A percentile compares a stretch with the other conserved stretches of the same genome.
These are phyloP conservation scores for Entelurus aequoreus DNA, from an alignment of 2,113 vertebrate genomes.

Conservation along the genomic window DNA sequence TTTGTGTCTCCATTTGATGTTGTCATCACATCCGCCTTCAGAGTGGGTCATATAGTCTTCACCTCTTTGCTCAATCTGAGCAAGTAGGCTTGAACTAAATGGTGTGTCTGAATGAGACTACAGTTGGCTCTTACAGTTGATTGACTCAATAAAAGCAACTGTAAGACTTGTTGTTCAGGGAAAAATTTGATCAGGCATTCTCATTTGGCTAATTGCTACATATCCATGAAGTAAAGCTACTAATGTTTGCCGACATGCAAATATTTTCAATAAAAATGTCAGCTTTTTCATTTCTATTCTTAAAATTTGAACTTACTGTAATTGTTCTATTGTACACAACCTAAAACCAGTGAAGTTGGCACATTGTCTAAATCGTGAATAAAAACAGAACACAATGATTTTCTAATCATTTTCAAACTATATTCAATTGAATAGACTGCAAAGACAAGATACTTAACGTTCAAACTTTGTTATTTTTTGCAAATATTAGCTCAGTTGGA, in stretches of 20 bases:
- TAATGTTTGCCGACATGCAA: not conserved
- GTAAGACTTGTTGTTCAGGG: not conserved
- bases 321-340: no score
- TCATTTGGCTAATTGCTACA: not conserved
- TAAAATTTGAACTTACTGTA: not conserved
- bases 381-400: no score
- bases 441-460: no score
- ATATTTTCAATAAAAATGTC: not conserved
- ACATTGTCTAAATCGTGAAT: no score
- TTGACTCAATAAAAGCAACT: slow-evolving; percentile 18
- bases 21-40: slow-evolving; percentile 48
- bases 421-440: no score
- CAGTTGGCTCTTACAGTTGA: slow-evolving; percentile 23
- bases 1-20: slow-evolving; percentile 46
- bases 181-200: not conserved
- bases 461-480: no score
- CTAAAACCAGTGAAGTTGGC: no score
- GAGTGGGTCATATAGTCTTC: slow-evolving; percentile 30
- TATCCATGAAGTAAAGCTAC: not conserved
- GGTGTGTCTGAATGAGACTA: slow-evolving; percentile 20
- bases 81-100: slow-evolving; percentile 23
- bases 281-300: not conserved
- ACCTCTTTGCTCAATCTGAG: slow-evolving; percentile 22
- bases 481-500: no score
- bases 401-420: no score